Conservation (phyloP, 2,888 invertebrate genomes). For the Yponomeuta cagnagella region DNA sequence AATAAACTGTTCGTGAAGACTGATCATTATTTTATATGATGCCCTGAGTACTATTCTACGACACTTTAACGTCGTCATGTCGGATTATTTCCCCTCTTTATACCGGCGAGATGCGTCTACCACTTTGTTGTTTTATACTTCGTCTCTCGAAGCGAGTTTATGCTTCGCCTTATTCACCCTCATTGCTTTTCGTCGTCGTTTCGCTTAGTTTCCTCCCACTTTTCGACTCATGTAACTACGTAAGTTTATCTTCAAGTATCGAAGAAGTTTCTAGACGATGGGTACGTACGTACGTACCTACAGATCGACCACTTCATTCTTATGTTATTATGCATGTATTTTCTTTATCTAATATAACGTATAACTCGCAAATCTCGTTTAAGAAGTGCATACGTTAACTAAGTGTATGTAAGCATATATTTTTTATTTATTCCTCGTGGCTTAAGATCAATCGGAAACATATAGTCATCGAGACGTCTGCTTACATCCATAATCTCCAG, state of each 20-base stretch:
- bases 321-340: neutral
- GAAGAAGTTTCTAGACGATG: slow-evolving; percentile 3
- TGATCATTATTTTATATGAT: slow-evolving; percentile 63
- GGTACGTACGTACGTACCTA: neutral
- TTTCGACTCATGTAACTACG: slow-evolving; percentile 68
- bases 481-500: neutral
- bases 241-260: slow-evolving; percentile 52
- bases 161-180: slow-evolving; percentile 49
- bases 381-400: neutral
- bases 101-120: slow-evolving; percentile 62
- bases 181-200: slow-evolving; percentile 68
- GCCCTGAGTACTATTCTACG: slow-evolving; percentile 53
- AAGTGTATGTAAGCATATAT: neutral
- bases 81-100: slow-evolving; percentile 64
- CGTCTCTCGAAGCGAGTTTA: slow-evolving; percentile 65
- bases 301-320: neutral
- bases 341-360: neutral
- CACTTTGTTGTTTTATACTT: slow-evolving; percentile 74
- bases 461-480: neutral
- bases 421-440: neutral
- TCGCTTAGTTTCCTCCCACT: slow-evolving; percentile 67
- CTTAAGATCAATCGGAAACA: neutral
- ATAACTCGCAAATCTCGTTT: neutral
- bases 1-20: slow-evolving; percentile 43
- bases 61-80: slow-evolving; percentile 51